Conservation (phyloP, 2,113 vertebrate genomes). For the Stigmatopora nigra region DNA sequence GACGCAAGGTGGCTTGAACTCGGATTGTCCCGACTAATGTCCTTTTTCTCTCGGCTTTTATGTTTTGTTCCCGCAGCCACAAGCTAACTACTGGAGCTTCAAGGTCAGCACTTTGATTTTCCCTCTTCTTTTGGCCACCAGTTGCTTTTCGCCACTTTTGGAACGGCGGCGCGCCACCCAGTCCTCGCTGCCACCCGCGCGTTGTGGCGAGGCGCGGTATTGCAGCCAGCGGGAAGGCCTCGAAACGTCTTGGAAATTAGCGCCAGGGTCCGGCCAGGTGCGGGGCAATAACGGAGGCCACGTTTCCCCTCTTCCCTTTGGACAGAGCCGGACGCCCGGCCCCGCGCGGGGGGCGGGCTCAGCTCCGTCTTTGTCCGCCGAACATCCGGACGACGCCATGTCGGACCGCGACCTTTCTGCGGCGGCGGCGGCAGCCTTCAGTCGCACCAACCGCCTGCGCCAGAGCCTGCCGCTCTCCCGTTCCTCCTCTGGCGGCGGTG, state of each 20-base stretch:
- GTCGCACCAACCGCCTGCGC: conserved; percentile 92
- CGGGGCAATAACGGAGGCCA: too few relatives aligned
- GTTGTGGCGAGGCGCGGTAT: neutral
- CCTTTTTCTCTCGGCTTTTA: conserved; percentile 33
- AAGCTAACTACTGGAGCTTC: conserved; percentile 99
- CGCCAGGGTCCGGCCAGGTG: too few relatives aligned
- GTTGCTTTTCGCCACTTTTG: neutral
- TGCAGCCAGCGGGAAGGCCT: neutral
- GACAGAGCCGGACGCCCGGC: conserved; percentile 85
- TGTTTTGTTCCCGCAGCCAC: conserved; percentile 60
- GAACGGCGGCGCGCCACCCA: too few relatives aligned
- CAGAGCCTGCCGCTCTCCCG: conserved; percentile 94
- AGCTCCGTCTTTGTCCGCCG: conserved; percentile 87
- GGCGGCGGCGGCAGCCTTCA: conserved; percentile 83
- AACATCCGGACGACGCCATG: conserved; percentile 94
- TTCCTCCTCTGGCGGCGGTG: conserved; percentile 81
- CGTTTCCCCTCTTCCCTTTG: too few relatives aligned
- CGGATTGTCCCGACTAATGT: neutral
- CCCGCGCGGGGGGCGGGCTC: conserved; percentile 81
- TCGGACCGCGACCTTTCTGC: conserved; percentile 84
- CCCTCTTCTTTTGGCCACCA: neutral
- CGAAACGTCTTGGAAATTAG: too few relatives aligned
- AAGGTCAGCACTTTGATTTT: conserved; percentile 81
- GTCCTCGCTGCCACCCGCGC: neutral
- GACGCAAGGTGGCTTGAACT: too few relatives aligned